Evolutionary conservation across 2,888 invertebrate genomes (phyloP).

Genomic region (Lucinisca nassula): DNA sequence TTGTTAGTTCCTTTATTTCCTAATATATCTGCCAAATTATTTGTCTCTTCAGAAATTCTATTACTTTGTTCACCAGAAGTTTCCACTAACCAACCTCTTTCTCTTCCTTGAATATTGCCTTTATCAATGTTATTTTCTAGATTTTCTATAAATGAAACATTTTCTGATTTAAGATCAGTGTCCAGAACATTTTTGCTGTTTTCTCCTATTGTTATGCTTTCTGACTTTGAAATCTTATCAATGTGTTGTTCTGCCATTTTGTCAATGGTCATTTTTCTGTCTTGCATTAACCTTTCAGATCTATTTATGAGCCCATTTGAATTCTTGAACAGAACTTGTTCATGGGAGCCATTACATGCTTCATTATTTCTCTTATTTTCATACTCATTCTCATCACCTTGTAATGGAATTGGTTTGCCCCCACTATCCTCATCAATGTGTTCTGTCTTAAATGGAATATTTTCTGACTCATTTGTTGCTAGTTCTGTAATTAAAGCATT

Average conservation of each 20-base stretch:
- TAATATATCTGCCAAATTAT: too few species aligned
- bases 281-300: background rate
- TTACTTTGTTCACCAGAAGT: too few species aligned
- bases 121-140: background rate
- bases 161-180: too few species aligned
- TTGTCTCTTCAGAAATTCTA: too few species aligned
- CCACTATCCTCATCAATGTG: background rate
- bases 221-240: background rate
- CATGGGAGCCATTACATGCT: background rate
- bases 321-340: background rate
- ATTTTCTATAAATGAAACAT: background rate
- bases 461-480: background rate
- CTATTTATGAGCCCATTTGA: background rate
- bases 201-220: background rate
- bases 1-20: too few species aligned
- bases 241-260: background rate
- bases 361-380: background rate
- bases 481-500: background rate
- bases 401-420: background rate
- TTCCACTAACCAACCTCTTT: too few species aligned
- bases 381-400: background rate
- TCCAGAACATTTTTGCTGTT: background rate
- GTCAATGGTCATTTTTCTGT: background rate
- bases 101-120: background rate
- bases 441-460: background rate